Percentiles rank a stretch among this genome's conserved stretches.
phyloP scores from a whole-genome alignment of 2,888 invertebrate genomes.

The Cancer borealis region DNA sequence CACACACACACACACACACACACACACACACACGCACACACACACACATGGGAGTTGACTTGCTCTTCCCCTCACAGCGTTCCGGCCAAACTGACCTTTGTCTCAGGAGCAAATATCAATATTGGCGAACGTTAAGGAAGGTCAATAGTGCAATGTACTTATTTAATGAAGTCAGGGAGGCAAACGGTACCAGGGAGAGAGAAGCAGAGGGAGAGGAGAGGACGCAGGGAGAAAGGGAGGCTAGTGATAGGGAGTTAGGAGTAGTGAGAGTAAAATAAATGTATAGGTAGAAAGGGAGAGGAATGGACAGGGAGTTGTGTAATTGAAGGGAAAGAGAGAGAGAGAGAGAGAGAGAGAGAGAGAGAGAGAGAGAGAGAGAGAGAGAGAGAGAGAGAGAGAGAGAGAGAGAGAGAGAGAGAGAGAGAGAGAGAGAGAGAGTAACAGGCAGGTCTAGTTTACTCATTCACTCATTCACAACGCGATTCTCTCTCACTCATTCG shows the following conservation, averaged over 20 bases:
- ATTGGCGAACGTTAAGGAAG: slow-evolving; percentile 14
- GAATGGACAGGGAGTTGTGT: background rate
- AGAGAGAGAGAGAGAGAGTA: background rate
- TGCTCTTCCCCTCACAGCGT: background rate
- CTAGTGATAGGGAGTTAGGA: background rate
- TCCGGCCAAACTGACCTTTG: background rate
- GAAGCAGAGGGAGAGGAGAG: background rate
- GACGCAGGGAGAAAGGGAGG: background rate
- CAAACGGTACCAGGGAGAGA: background rate
- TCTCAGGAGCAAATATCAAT: slow-evolving; percentile 23
- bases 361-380: background rate
- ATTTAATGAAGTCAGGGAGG: slow-evolving; percentile 4
- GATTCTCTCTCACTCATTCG: background rate
- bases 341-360: background rate
- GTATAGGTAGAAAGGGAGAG: background rate
- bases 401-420: background rate
- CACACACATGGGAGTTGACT: background rate
- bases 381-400: slow-evolving; percentile 8
- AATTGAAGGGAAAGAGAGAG: background rate
- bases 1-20: slow-evolving; percentile 39
- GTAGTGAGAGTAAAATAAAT: background rate
- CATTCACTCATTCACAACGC: background rate
- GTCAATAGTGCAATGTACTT: background rate
- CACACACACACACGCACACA: background rate
- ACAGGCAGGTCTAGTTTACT: background rate